Evolutionary conservation across 1,140 invertebrate genomes (phyloP).

Genomic region (Oncopodura yosiiana): DNA sequence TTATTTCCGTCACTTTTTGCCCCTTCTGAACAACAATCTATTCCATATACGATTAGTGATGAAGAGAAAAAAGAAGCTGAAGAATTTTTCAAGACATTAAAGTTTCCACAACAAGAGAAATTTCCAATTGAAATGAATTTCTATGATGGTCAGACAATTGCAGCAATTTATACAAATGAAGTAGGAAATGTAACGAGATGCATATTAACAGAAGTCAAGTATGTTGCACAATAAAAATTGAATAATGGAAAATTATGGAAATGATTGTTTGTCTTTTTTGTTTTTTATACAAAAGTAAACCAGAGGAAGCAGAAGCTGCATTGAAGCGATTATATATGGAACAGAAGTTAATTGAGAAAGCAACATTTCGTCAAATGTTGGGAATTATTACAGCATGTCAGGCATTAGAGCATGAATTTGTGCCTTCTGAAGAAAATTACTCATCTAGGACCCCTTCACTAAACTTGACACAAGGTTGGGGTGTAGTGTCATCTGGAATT

Average conservation of each 20-base stretch:
- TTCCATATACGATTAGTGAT: too few species aligned
- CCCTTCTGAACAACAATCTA: too few species aligned
- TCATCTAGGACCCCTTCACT: slow-evolving; percentile 45
- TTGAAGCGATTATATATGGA: slow-evolving; percentile 18
- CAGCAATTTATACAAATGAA: slow-evolving; percentile 59
- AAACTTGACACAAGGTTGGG: slow-evolving; percentile 44
- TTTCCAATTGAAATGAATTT: slow-evolving; percentile 56
- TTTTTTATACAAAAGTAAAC: slow-evolving; percentile 10
- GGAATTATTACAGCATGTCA: slow-evolving; percentile 35
- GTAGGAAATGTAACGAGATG: slow-evolving; percentile 57
- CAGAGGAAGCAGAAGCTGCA: slow-evolving; percentile 17
- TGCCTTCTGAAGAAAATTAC: neutral
- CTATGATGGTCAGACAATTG: slow-evolving; percentile 66
- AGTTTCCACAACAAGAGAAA: neutral
- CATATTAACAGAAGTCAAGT: slow-evolving; percentile 75
- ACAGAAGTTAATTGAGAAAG: slow-evolving; percentile 27
- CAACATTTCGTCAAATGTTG: slow-evolving; percentile 30
- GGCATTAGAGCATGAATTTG: slow-evolving; percentile 41
- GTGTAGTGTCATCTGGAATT: slow-evolving; percentile 23
- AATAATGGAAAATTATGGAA: too few species aligned
- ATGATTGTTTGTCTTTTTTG: neutral
- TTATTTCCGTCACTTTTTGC: too few species aligned
- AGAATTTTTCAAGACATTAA: neutral
- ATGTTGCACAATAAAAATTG: too few species aligned
- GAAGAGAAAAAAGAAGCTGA: too few species aligned